Conservation (phyloP, 2,797 vertebrate species). For the Leptatherina wallacei region DNA sequence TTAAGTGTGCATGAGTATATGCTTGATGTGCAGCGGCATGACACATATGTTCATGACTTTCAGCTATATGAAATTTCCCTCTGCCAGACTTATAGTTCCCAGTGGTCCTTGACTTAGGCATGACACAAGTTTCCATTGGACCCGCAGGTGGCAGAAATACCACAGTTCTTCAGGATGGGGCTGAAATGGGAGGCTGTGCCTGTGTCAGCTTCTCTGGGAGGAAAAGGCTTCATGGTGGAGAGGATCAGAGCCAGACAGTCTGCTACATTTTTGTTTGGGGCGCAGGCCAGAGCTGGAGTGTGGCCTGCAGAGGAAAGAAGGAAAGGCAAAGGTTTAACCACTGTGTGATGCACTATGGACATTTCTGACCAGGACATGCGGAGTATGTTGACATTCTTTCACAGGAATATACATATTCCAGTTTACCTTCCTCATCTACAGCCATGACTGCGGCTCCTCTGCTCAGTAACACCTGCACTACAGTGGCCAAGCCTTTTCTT, state of each 20-base stretch:
- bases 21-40: constrained; percentile 23
- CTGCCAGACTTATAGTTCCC: constrained; percentile 81
- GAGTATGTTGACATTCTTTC: neutral
- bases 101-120: constrained; percentile 83
- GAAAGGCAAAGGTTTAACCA: constrained; percentile 7
- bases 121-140: constrained; percentile 88
- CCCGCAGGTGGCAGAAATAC: constrained; percentile 87
- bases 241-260: constrained; percentile 97
- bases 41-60: constrained; percentile 27
- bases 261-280: constrained; percentile 96
- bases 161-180: constrained; percentile 93
- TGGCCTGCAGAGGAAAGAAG: constrained; percentile 82
- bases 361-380: neutral
- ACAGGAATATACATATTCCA: constrained; percentile 5
- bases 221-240: constrained; percentile 99
- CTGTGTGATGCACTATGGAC: neutral
- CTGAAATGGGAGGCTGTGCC: constrained; percentile 84
- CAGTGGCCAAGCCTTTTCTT: constrained; percentile 92
- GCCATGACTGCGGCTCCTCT: constrained; percentile 96
- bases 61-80: constrained; percentile 73
- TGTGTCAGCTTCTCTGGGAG: constrained; percentile 86
- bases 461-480: constrained; percentile 95
- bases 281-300: constrained; percentile 95
- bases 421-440: constrained; percentile 92
- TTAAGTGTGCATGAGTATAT: constrained; percentile 30